Evolutionary conservation across 2,888 invertebrate genomes (phyloP).

Genomic region (Latrodectus hesperus): DNA sequence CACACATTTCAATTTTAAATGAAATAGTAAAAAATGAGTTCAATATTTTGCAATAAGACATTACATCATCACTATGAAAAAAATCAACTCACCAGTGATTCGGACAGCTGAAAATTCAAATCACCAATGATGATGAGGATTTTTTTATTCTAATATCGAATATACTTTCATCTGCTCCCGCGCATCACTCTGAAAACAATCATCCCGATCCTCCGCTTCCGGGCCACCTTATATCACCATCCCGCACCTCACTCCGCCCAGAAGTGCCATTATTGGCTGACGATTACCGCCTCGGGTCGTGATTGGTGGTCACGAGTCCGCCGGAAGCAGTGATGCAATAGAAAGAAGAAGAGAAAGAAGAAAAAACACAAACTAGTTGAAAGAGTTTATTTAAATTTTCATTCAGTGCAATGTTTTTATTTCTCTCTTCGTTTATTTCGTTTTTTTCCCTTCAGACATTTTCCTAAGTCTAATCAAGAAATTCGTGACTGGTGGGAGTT

Average conservation of each 20-base stretch:
- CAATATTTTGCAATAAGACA: too few relatives aligned
- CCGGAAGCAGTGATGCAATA: conserved; percentile 61
- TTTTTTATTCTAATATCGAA: conserved; percentile 18
- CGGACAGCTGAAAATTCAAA: background rate
- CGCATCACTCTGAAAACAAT: conserved; percentile 41
- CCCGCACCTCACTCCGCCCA: conserved; percentile 31
- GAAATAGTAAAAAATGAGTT: too few relatives aligned
- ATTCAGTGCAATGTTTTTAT: background rate
- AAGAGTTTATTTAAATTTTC: conserved; percentile 7
- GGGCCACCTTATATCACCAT: conserved; percentile 62
- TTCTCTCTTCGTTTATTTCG: background rate
- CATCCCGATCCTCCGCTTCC: conserved; percentile 53
- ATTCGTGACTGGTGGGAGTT: conserved; percentile 32
- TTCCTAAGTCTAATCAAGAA: background rate
- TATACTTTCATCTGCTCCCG: conserved; percentile 28
- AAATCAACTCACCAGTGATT: conserved; percentile 20
- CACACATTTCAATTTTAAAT: too few relatives aligned
- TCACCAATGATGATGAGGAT: conserved; percentile 15
- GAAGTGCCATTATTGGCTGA: conserved; percentile 23
- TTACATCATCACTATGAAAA: background rate
- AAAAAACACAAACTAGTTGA: conserved; percentile 28
- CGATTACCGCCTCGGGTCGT: conserved; percentile 57
- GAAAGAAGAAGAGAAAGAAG: background rate
- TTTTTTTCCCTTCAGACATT: background rate
- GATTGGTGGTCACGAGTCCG: conserved; percentile 65